Evolutionary conservation across 2,113 vertebrate genomes (phyloP), one percentile per base, ranked within the genome.

Genomic region (Pterocles orientalis): DNA sequence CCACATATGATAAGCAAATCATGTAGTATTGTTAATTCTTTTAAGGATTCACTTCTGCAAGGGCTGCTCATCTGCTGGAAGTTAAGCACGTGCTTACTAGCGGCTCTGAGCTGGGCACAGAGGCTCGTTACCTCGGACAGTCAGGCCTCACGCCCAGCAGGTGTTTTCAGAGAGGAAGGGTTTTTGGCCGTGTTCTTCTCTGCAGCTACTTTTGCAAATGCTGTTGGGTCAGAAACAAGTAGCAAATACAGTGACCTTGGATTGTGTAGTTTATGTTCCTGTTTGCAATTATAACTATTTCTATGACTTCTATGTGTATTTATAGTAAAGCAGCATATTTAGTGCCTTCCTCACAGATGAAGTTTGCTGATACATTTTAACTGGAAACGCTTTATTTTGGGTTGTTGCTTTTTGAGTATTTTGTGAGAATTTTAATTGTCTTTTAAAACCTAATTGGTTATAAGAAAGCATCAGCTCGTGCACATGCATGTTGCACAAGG

Each of bases 301-400:
- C 80, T 96, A 68, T 41, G 94, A 81, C 82, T 92, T 91, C 88
- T 94, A 21, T 39, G 51, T 94, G 82, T 90, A 62, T 94, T 95
- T 92, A 90, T 90, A 83, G 92, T 94, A 92, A 92, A 95, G 94
- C 94, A 95, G 96, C 61, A 84, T 50, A 50, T 78, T 39, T 70
- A 84, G 95, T 90, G 79, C 84, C 86, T 96, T 91, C 77, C 94
- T 97, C 90, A 90, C 79, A 61, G 96, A 87, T 70, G 89, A 86
- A 95, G 93, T 68, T 79, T 54, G 88, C 84, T 84, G 71, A 88
- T 86, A 65, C 26, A 36, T 90, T 91, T 89, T 66, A 70, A 82
- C 78, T 60, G 72, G 88, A 97, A 94, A 90, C 54, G 41, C 48
- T 68, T 95, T 66, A 48, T 92, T 79, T 78, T 48, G 73, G 83